These are phyloP conservation scores for Drosophila atripex DNA, from an alignment of 2,888 invertebrate genomes.

Conservation along the genomic window DNA sequence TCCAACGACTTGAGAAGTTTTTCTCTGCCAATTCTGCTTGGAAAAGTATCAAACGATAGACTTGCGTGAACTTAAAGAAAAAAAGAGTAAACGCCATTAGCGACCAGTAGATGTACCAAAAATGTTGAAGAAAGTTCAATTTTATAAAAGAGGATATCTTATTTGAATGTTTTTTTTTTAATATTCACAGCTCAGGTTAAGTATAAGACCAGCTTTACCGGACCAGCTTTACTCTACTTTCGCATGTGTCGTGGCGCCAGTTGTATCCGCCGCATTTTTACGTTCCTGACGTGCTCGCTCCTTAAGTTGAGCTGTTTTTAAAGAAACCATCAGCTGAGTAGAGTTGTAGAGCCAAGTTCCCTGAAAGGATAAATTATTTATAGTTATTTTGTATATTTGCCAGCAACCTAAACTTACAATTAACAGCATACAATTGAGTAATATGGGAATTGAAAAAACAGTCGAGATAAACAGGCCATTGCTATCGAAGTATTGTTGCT, in stretches of 20 bases:
- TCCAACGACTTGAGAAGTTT: too few species aligned
- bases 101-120: too few species aligned
- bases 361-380: constrained; percentile 83
- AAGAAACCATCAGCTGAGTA: constrained; percentile 92
- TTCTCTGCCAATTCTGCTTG: too few species aligned
- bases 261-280: background rate
- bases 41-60: too few species aligned
- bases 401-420: constrained; percentile 88
- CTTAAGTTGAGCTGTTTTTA: constrained; percentile 91
- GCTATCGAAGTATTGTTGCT: constrained; percentile 97
- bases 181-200: constrained; percentile 25
- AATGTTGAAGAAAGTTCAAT: too few species aligned
- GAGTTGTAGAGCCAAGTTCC: constrained; percentile 96
- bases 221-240: constrained; percentile 50
- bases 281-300: constrained; percentile 87
- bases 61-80: too few species aligned
- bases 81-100: too few species aligned
- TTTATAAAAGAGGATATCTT: background rate
- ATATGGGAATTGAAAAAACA: constrained; percentile 95
- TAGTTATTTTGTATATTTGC: background rate
- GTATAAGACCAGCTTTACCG: background rate
- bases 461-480: constrained; percentile 97
- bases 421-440: constrained; percentile 96
- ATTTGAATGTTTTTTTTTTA: background rate
- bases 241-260: background rate